Base-by-base conservation (phyloP, 2,797 vertebrate genomes). In the Novumbra hubbsi region DNA sequence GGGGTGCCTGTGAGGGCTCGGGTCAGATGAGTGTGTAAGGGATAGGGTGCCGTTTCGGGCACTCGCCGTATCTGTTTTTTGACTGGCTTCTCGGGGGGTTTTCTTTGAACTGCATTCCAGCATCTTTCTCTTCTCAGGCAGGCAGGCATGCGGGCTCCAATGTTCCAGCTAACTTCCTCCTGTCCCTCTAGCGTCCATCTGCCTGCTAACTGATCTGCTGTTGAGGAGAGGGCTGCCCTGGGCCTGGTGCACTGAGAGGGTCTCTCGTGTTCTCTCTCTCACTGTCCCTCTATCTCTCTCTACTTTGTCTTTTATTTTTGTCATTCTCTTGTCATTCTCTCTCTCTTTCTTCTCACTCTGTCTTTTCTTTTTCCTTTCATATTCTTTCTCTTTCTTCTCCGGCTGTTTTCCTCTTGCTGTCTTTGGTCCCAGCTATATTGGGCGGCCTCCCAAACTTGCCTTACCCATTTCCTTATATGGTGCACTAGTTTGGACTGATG, bases 191-290 rank as follows among this genome's bases (percentile, higher is more conserved):
- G 77, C 72, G 73, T 76, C 77, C 73, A 76, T 79, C 77, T 82
- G 77, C 73, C 69, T 75, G 66, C 27, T 66, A 76, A 71, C 38
- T 8, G 60, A 45, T 45, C 41, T 45, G 41, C 9, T 21, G 50
- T 55, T 55, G 12, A 62, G 74, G 85, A 82, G 72, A 48, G 70
- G 81, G 75, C 73, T 81, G 83, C 81, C 80, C 84, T 80, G 70
- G 71, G 73, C 71, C 76, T 38, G n/a, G 12, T 19, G 5, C 11
- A 7, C 21, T 11, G 9, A 17, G 32, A 34, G 4, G n/a, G 28
- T 38, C 41, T 45, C 41, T 45, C 19, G 1, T 19, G 21, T 5
- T 19, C 19, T 7, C 52, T 57, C n/a, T 21, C 7, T 19, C 52
- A 2, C 52, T 21, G 4, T n/a, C 50, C n/a, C 50, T n/a, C 19